Evolutionary conservation across 2,797 vertebrate species (phyloP).

Genomic region (Hydrolagus colliei): DNA sequence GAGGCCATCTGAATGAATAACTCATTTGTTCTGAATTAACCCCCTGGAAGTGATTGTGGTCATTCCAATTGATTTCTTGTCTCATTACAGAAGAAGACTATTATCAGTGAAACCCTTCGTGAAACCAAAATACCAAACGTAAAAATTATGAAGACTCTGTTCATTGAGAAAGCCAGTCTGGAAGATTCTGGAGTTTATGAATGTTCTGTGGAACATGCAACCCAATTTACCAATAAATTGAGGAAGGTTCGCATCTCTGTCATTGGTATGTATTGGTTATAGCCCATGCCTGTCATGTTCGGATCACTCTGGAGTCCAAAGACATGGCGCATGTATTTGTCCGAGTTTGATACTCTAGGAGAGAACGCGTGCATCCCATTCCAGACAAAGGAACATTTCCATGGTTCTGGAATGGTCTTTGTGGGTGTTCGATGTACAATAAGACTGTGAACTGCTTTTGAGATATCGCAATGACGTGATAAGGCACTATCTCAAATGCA

Average conservation of each 20-base stretch:
- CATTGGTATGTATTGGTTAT: slow-evolving; percentile 63
- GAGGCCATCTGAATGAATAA: too few relatives aligned
- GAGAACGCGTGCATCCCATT: too few relatives aligned
- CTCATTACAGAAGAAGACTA: slow-evolving; percentile 61
- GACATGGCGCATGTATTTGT: too few relatives aligned
- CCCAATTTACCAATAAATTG: slow-evolving; percentile 70
- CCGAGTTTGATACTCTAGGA: too few relatives aligned
- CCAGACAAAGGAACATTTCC: too few relatives aligned
- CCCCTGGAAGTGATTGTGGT: background rate
- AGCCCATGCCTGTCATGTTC: too few relatives aligned
- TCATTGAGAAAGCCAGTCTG: slow-evolving; percentile 70
- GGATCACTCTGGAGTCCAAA: too few relatives aligned
- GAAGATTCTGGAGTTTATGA: slow-evolving; percentile 89
- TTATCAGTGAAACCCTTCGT: slow-evolving; percentile 54
- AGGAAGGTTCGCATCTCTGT: slow-evolving; percentile 75
- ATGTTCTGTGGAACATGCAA: slow-evolving; percentile 78
- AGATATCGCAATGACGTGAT: too few relatives aligned
- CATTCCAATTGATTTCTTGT: slow-evolving; percentile 31
- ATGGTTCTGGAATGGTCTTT: too few relatives aligned
- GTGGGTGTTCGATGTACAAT: too few relatives aligned
- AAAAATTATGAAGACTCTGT: slow-evolving; percentile 76
- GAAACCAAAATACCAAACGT: slow-evolving; percentile 58
- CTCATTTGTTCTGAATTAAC: background rate
- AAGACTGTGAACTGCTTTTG: too few relatives aligned
- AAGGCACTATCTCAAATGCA: too few relatives aligned